These are phyloP conservation scores for Picus viridis DNA, from an alignment of 2,797 vertebrate genomes.

Conservation along the genomic window DNA sequence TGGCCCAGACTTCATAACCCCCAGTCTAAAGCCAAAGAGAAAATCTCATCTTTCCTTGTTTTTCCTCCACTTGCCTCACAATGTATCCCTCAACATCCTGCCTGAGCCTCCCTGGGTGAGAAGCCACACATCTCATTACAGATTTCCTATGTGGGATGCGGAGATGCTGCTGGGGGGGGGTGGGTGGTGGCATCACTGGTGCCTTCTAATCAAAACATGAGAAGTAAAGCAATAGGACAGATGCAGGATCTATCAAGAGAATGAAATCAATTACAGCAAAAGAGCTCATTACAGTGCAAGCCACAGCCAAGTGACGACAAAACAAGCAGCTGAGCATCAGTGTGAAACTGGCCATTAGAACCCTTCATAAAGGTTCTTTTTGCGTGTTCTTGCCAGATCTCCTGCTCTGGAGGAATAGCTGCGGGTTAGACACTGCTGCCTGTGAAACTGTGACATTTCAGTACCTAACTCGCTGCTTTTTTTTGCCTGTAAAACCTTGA, in stretches of 20 bases:
- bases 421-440: not conserved
- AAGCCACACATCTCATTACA: not conserved
- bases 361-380: not conserved
- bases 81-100: not conserved
- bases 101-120: not conserved
- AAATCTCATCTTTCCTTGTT: not conserved
- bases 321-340: not conserved
- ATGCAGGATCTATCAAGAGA: not conserved
- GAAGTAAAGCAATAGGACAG: not conserved
- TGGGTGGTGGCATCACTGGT: not conserved
- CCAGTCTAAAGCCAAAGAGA: not conserved
- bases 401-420: not conserved
- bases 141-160: not conserved
- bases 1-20: not conserved
- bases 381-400: not conserved
- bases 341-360: not conserved
- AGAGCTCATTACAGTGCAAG: not conserved
- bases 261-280: not conserved
- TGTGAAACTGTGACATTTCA: not conserved
- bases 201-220: not conserved
- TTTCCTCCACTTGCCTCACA: not conserved
- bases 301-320: not conserved
- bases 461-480: not conserved
- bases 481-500: not conserved
- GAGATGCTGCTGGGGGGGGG: not conserved